phyloP scores from a whole-genome alignment of 35 echinoderm and acorn worm genomes.

The Lytechinus pictus region DNA sequence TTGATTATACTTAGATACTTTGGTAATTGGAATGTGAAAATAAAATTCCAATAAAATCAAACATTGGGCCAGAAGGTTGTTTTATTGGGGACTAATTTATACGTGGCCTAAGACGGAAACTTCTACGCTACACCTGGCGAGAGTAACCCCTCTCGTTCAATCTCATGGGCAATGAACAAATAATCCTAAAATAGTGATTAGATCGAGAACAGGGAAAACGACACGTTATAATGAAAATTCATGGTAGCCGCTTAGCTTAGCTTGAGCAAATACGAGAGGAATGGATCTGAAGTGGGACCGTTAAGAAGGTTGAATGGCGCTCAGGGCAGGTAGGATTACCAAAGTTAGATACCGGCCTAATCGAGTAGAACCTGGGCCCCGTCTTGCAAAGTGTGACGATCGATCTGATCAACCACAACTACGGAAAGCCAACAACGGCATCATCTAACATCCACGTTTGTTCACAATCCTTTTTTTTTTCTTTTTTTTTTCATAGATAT shows the following conservation, averaged over 20 bases:
- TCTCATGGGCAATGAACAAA: background rate
- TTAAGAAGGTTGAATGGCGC: background rate
- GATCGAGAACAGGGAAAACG: background rate
- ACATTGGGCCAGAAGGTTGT: no score
- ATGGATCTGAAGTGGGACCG: conserved; percentile 1
- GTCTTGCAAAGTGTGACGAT: no score
- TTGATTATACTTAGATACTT: no score
- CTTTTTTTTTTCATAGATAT: no score
- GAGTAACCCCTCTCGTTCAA: background rate
- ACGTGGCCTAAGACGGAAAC: no score
- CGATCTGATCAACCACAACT: no score
- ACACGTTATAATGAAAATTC: conserved; percentile 23
- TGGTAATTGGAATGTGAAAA: no score
- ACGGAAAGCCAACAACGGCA: no score
- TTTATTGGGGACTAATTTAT: no score
- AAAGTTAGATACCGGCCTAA: background rate
- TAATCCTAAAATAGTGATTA: background rate
- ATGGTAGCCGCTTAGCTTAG: background rate
- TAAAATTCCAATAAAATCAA: no score
- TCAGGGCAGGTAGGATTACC: background rate
- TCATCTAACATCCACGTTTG: no score
- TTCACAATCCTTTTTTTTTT: no score
- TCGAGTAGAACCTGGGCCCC: background rate
- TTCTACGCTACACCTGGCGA: background rate
- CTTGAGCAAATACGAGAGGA: background rate